phyloP scores from a whole-genome alignment of 2,888 invertebrate genomes.

The Xylota sylvarum region DNA sequence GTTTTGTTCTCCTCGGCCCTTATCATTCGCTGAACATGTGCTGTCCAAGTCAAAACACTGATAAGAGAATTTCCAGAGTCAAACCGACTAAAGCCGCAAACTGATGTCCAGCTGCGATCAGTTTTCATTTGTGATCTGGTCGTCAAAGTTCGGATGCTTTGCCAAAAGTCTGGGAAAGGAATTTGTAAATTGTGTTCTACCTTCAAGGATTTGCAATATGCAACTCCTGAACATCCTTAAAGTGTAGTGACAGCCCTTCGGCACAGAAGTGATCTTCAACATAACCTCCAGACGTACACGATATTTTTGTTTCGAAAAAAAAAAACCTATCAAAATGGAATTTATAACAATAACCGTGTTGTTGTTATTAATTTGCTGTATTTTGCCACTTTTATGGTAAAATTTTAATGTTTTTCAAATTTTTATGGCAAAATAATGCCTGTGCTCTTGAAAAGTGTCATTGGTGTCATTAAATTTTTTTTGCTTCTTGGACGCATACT shows the following conservation, averaged over 20 bases:
- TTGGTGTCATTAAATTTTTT: not conserved
- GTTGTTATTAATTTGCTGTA: slow-evolving; percentile 15
- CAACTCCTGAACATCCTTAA: not conserved
- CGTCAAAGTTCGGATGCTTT: not conserved
- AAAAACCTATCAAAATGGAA: slow-evolving; percentile 27
- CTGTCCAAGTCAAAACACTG: slow-evolving; percentile 30
- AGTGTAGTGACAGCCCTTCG: not conserved
- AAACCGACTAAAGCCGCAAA: not conserved
- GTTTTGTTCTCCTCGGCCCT: not conserved
- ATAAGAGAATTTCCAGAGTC: slow-evolving; percentile 44
- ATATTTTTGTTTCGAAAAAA: too few species aligned
- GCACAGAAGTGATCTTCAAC: not conserved
- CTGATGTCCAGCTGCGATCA: slow-evolving; percentile 30
- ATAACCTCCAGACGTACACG: not conserved
- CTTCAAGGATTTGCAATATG: not conserved
- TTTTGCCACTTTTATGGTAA: slow-evolving; percentile 39
- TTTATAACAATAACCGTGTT: slow-evolving; percentile 5
- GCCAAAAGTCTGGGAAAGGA: not conserved
- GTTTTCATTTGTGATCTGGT: slow-evolving; percentile 27
- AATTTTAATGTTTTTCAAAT: not conserved
- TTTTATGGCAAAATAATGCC: not conserved
- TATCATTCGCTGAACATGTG: slow-evolving; percentile 37
- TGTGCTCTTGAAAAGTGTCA: not conserved
- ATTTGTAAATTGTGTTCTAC: not conserved
- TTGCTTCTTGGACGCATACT: too few species aligned